These are phyloP conservation scores for Anguilla marmorata DNA, from an alignment of 2,797 vertebrate genomes.

Conservation along the genomic window DNA sequence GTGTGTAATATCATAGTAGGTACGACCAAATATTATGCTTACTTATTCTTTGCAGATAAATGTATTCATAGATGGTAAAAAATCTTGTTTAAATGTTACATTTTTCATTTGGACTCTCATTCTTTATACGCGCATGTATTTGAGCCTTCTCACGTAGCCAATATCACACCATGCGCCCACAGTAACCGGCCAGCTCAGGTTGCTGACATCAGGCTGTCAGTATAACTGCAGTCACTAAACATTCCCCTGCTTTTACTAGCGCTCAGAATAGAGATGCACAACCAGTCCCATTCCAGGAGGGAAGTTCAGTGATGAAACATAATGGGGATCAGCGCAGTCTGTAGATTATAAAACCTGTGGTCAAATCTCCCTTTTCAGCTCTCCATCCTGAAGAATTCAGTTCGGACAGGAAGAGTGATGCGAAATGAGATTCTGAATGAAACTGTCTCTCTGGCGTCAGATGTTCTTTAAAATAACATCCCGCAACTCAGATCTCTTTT, in stretches of 20 bases:
- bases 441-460: conserved; percentile 3
- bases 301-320: neutral
- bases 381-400: neutral
- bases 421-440: conserved; percentile 9
- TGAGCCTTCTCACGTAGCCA: neutral
- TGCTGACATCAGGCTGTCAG: neutral
- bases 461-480: conserved; percentile 6
- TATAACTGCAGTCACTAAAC: neutral
- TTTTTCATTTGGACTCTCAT: neutral
- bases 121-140: neutral
- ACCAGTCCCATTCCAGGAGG: too few species aligned
- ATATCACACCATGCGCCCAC: neutral
- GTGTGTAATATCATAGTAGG: neutral
- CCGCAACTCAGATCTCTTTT: conserved; percentile 11
- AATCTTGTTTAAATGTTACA: neutral
- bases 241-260: neutral
- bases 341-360: neutral
- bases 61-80: neutral
- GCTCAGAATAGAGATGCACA: neutral
- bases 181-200: neutral
- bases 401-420: conserved; percentile 2
- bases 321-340: neutral
- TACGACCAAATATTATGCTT: neutral
- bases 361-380: neutral
- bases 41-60: neutral